Evolutionary conservation across 1,140 invertebrate genomes (phyloP).

Genomic region (Archegozetes longisetosus): DNA sequence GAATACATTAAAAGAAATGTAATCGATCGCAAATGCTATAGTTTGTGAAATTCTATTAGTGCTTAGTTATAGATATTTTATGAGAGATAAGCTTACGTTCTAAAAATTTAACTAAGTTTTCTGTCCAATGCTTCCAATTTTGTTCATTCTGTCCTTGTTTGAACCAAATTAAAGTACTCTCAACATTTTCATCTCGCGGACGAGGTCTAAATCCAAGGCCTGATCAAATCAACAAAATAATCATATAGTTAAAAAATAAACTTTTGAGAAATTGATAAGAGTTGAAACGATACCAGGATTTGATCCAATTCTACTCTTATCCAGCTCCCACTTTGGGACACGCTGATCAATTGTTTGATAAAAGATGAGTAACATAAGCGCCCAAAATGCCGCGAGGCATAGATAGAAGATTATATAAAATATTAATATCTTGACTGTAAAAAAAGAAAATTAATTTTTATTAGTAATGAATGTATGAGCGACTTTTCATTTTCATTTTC

Average conservation of each 20-base stretch:
- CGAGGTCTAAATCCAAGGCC: slow-evolving; percentile 84
- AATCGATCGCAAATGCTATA: no score
- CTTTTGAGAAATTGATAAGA: not conserved
- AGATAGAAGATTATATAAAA: slow-evolving; percentile 90
- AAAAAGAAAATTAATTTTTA: slow-evolving; percentile 1
- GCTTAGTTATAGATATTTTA: no score
- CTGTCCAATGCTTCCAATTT: slow-evolving; percentile 60
- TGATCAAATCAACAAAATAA: slow-evolving; percentile 30
- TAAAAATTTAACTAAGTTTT: slow-evolving; percentile 51
- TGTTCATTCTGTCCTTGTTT: slow-evolving; percentile 44
- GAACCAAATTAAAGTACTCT: slow-evolving; percentile 87
- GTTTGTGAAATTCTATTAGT: no score
- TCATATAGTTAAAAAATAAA: not conserved
- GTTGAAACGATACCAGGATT: slow-evolving; percentile 50
- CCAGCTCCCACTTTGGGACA: slow-evolving; percentile 68
- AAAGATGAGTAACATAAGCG: slow-evolving; percentile 75
- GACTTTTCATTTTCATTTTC: no score
- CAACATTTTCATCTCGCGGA: slow-evolving; percentile 67
- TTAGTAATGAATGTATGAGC: not conserved
- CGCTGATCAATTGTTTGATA: slow-evolving; percentile 73
- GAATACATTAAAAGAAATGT: no score
- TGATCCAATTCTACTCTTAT: slow-evolving; percentile 63
- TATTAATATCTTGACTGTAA: slow-evolving; percentile 73
- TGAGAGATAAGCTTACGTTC: no score
- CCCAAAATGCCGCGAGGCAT: slow-evolving; percentile 66